Evolutionary conservation across 2,113 vertebrate genomes (phyloP).

Genomic region (Rana temporaria): DNA sequence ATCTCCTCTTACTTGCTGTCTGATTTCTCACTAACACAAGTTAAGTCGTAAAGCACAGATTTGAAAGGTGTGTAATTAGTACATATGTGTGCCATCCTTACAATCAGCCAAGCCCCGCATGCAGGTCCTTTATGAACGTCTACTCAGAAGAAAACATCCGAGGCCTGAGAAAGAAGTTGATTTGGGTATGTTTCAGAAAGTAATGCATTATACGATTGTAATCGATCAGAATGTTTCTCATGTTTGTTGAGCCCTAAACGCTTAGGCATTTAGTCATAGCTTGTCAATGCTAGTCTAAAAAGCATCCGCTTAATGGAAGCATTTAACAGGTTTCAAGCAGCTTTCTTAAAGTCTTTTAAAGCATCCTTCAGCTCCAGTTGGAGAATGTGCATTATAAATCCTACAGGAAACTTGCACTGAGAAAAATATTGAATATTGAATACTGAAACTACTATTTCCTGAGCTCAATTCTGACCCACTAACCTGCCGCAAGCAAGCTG

Average conservation of each 20-base stretch:
- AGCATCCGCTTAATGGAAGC: too few relatives aligned
- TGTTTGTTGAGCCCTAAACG: not conserved
- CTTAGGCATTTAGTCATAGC: too few relatives aligned
- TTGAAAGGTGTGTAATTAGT: conserved; percentile 86
- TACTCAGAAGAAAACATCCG: conserved; percentile 98
- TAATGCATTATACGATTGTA: conserved; percentile 65
- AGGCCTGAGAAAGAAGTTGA: conserved; percentile 88
- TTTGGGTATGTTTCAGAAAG: conserved; percentile 88
- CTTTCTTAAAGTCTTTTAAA: too few relatives aligned
- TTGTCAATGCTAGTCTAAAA: too few relatives aligned
- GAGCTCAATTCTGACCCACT: too few relatives aligned
- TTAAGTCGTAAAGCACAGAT: conserved; percentile 74
- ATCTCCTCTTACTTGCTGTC: conserved; percentile 68
- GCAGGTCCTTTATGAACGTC: conserved; percentile 98
- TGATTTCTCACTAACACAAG: conserved; percentile 73
- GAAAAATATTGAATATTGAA: too few relatives aligned
- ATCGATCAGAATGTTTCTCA: conserved; percentile 59
- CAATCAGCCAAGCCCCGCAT: conserved; percentile 98
- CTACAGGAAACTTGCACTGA: too few relatives aligned
- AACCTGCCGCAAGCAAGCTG: too few relatives aligned
- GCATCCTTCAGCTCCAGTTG: too few relatives aligned
- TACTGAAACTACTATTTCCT: too few relatives aligned
- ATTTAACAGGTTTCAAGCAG: too few relatives aligned
- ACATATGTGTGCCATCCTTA: conserved; percentile 93
- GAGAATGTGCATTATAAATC: too few relatives aligned